Base-by-base conservation (phyloP, 2,113 vertebrate species). In the Tragelaphus scriptus region DNA sequence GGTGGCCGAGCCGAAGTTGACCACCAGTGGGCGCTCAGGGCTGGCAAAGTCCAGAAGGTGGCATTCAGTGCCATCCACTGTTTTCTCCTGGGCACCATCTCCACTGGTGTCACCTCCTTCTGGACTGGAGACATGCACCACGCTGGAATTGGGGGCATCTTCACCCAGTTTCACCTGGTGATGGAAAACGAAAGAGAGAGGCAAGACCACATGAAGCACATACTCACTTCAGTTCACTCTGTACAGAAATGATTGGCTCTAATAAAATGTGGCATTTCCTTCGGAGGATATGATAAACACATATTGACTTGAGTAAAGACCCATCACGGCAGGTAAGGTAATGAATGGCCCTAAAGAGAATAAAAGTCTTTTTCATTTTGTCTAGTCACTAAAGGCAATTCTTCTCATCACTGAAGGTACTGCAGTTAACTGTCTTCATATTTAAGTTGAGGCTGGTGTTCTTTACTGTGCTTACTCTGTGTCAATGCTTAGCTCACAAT, bases 1-100 rank as follows among this genome's bases (percentile, higher is more conserved):
- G 98, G 99, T 99, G 98, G 99, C 99, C 14, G 99, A 99, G 97
- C 99, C 99, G 36, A 99, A 99, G 98, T 99, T 99, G 97, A 99
- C 99, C 97, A 99, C 99, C 96, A 99, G 98, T 1, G 99, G 99
- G 88, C 99, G 99, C 97, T 99, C 99, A 0, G 99, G 99, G 17
- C 98, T 99, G 97, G 99, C 99, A 92, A 99, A 99, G 98, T 99
- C 99, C 97, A 99, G 99, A 53, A 99, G 99, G 94, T 97, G 99
- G 95, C 99, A 99, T 91, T 99, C 98, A 0, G 98, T 98, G 61
- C 98, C 98, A 32, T 98, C 71, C 0, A 90, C 59, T 32, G 79
- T 97, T 47, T 98, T 99, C 96, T 98, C 97, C 96, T 97, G 98
- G 96, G 90, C 90, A 59, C 96, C 97, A 79, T 68, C 97, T 63